Evolutionary conservation across 1,140 invertebrate species (phyloP).

Genomic region (Aphelenchoides avenae): DNA sequence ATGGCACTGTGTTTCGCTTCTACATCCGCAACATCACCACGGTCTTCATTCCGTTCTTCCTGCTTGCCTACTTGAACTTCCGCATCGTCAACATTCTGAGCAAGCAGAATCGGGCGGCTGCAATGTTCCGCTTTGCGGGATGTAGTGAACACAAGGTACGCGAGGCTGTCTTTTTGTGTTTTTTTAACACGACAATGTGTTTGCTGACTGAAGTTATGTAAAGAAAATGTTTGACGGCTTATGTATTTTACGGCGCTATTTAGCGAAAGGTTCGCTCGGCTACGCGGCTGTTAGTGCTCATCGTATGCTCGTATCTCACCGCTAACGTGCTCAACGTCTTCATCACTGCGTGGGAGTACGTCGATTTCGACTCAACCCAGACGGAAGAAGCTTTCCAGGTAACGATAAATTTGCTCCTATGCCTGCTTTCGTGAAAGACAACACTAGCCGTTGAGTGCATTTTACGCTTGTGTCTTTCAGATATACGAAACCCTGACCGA

Average conservation of each 20-base stretch:
- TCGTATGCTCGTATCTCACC: slow-evolving; percentile 43
- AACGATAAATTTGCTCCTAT: background rate
- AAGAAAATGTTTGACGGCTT: background rate
- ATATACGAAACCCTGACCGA: slow-evolving; percentile 42
- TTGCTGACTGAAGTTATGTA: background rate
- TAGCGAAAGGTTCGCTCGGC: slow-evolving; percentile 37
- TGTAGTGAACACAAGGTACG: too few species aligned
- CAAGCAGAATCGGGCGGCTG: slow-evolving; percentile 30
- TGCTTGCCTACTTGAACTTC: slow-evolving; percentile 47
- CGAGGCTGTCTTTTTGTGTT: too few species aligned
- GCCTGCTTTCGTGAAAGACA: background rate
- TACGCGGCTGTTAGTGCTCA: slow-evolving; percentile 49
- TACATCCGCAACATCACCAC: slow-evolving; percentile 44
- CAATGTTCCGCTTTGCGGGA: too few species aligned
- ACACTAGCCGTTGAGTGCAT: too few species aligned
- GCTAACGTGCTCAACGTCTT: slow-evolving; percentile 49
- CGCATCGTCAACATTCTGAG: slow-evolving; percentile 44
- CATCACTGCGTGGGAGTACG: slow-evolving; percentile 46
- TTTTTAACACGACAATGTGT: too few species aligned
- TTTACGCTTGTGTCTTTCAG: too few species aligned
- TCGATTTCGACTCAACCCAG: slow-evolving; percentile 32
- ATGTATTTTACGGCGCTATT: slow-evolving; percentile 21
- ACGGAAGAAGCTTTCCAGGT: background rate
- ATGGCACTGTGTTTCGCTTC: slow-evolving; percentile 47
- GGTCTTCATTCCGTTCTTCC: slow-evolving; percentile 50